Evolutionary conservation across 2,888 invertebrate genomes (phyloP).

Genomic region (Pandemis corylana): DNA sequence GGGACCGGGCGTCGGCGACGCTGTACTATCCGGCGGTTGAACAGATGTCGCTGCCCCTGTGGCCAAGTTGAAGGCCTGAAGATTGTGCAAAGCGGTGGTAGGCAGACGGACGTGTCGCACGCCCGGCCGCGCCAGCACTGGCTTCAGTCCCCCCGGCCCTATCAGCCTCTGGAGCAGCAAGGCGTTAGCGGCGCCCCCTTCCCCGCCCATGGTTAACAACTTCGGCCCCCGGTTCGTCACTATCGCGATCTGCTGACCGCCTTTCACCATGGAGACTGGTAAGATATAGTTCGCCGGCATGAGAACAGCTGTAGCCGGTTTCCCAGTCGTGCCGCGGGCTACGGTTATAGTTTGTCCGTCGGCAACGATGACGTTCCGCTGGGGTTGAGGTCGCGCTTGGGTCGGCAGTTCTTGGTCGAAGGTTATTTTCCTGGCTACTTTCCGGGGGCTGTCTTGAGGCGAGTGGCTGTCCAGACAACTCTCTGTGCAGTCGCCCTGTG

Average conservation of each 20-base stretch:
- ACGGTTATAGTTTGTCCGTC: slow-evolving; percentile 88
- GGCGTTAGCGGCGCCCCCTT: slow-evolving; percentile 85
- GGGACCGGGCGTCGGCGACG: slow-evolving; percentile 64
- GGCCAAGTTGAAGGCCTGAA: slow-evolving; percentile 73
- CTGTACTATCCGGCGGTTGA: slow-evolving; percentile 70
- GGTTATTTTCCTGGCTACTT: slow-evolving; percentile 74
- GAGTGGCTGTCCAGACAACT: slow-evolving; percentile 82
- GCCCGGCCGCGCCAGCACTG: slow-evolving; percentile 81
- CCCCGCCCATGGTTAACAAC: slow-evolving; percentile 77
- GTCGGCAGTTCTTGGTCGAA: slow-evolving; percentile 78
- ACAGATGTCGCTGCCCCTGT: slow-evolving; percentile 56
- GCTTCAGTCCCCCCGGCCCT: slow-evolving; percentile 86
- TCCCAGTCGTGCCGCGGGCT: slow-evolving; percentile 85
- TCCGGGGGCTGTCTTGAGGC: slow-evolving; percentile 84
- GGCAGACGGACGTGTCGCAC: slow-evolving; percentile 83
- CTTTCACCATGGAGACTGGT: slow-evolving; percentile 89
- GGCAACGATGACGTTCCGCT: slow-evolving; percentile 86
- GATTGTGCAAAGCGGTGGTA: slow-evolving; percentile 75
- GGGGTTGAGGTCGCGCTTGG: slow-evolving; percentile 66
- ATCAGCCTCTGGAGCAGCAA: slow-evolving; percentile 88
- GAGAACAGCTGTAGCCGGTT: slow-evolving; percentile 87
- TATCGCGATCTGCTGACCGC: slow-evolving; percentile 89
- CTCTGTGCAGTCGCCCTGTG: slow-evolving; percentile 81
- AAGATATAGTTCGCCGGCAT: slow-evolving; percentile 90
- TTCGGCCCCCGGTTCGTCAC: slow-evolving; percentile 88